phyloP scores from a whole-genome alignment of 2,797 vertebrate genomes.

The Tragopan temminckii region DNA sequence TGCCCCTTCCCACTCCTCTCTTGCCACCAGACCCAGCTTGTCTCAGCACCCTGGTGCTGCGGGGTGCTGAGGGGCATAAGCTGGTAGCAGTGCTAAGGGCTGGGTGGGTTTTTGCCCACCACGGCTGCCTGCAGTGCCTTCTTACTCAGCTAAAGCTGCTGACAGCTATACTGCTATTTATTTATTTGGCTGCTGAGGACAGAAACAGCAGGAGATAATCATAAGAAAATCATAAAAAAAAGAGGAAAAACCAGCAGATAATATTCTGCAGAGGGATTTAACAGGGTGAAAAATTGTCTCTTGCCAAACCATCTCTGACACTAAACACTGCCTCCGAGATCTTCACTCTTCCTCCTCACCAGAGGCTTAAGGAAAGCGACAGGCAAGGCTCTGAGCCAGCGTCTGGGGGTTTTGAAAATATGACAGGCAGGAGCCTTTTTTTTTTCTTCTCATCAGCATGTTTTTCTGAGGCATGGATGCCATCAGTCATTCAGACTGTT shows the following conservation, averaged over 20 bases:
- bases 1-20: not conserved
- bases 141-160: slow-evolving; percentile 40
- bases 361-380: slow-evolving; percentile 73
- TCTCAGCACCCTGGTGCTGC: not conserved
- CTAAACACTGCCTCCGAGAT: slow-evolving; percentile 70
- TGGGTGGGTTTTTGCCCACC: not conserved
- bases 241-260: slow-evolving; percentile 68
- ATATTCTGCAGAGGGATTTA: slow-evolving; percentile 74
- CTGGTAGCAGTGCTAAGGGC: not conserved
- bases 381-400: slow-evolving; percentile 60
- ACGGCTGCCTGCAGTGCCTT: not conserved
- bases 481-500: slow-evolving; percentile 24
- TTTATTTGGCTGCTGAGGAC: slow-evolving; percentile 71
- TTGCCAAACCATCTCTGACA: slow-evolving; percentile 65
- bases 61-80: not conserved
- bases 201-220: slow-evolving; percentile 76
- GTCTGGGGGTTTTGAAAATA: slow-evolving; percentile 64
- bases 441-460: slow-evolving; percentile 48
- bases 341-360: slow-evolving; percentile 67
- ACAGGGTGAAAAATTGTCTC: slow-evolving; percentile 70
- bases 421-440: slow-evolving; percentile 61
- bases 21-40: not conserved
- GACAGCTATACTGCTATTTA: slow-evolving; percentile 63
- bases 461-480: slow-evolving; percentile 53
- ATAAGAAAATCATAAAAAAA: slow-evolving; percentile 77